Evolutionary conservation across 2,113 vertebrate genomes (phyloP).

Genomic region (Ahaetulla prasina): DNA sequence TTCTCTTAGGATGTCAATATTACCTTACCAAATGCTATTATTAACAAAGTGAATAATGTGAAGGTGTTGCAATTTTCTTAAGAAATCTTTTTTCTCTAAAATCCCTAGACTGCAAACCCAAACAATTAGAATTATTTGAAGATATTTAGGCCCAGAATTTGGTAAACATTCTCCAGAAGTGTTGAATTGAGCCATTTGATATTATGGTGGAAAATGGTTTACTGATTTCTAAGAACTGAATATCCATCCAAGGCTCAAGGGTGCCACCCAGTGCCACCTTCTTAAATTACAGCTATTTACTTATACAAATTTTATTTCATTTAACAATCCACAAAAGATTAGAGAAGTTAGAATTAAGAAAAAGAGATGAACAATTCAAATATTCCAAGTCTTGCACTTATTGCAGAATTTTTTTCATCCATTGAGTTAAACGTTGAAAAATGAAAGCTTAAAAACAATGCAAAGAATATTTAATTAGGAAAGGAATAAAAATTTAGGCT

Average conservation of each 20-base stretch:
- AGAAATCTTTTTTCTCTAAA: neutral
- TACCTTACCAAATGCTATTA: slow-evolving; percentile 7
- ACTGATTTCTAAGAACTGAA: neutral
- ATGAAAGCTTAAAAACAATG: neutral
- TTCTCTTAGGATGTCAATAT: neutral
- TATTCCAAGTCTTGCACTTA: neutral
- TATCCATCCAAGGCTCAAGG: slow-evolving; percentile 42
- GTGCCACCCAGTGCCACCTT: slow-evolving; percentile 63
- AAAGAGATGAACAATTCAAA: neutral
- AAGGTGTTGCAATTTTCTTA: neutral
- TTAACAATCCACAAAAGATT: neutral
- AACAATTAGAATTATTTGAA: neutral
- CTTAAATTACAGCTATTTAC: slow-evolving; percentile 31
- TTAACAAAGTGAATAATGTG: slow-evolving; percentile 34
- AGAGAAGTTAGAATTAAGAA: neutral
- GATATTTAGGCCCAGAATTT: slow-evolving; percentile 1
- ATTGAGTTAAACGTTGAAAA: neutral
- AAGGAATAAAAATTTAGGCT: neutral
- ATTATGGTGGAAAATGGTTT: neutral
- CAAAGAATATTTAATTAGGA: neutral
- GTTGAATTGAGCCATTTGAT: neutral
- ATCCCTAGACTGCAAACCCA: neutral
- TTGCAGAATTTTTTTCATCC: neutral
- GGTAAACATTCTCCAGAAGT: neutral
- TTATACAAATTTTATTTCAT: neutral